phyloP scores from a whole-genome alignment of 1,140 invertebrate species.

The Solenopsis invicta region DNA sequence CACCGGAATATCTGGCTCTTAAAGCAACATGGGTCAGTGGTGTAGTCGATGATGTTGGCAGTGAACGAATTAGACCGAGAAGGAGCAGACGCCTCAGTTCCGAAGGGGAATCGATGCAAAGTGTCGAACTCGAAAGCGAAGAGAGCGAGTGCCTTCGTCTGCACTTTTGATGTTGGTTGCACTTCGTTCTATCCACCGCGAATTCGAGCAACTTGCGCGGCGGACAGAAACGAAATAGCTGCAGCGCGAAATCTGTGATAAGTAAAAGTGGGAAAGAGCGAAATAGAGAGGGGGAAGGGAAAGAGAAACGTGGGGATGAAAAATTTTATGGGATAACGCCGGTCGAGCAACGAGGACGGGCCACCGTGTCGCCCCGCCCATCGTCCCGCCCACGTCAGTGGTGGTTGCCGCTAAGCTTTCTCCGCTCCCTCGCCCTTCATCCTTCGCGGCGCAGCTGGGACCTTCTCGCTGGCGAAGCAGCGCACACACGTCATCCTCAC shows the following conservation, averaged over 20 bases:
- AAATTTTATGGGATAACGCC: slow-evolving; percentile 72
- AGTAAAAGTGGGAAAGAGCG: slow-evolving; percentile 32
- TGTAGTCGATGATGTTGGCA: not conserved
- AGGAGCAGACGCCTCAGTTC: slow-evolving; percentile 34
- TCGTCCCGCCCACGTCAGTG: slow-evolving; percentile 68
- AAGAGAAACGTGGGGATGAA: slow-evolving; percentile 55
- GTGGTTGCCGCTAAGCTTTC: slow-evolving; percentile 70
- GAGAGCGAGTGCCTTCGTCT: slow-evolving; percentile 58
- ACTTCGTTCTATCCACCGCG: slow-evolving; percentile 57
- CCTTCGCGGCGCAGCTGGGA: slow-evolving; percentile 68
- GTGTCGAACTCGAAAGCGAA: slow-evolving; percentile 66
- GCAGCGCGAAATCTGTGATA: slow-evolving; percentile 11
- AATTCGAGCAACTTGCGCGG: slow-evolving; percentile 39
- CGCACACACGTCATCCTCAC: slow-evolving; percentile 73
- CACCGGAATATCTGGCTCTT: not conserved
- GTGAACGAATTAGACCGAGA: slow-evolving; percentile 5
- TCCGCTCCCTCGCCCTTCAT: slow-evolving; percentile 63
- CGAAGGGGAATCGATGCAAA: slow-evolving; percentile 69
- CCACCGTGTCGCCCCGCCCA: slow-evolving; percentile 70
- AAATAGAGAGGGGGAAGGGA: not conserved
- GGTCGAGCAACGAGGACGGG: slow-evolving; percentile 69
- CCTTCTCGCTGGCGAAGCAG: slow-evolving; percentile 72
- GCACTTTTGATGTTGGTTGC: slow-evolving; percentile 73
- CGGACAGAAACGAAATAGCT: slow-evolving; percentile 56
- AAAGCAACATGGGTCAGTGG: not conserved